These are phyloP conservation scores for Drosophila azteca DNA, from an alignment of 1,140 invertebrate species.

Conservation along the genomic window DNA sequence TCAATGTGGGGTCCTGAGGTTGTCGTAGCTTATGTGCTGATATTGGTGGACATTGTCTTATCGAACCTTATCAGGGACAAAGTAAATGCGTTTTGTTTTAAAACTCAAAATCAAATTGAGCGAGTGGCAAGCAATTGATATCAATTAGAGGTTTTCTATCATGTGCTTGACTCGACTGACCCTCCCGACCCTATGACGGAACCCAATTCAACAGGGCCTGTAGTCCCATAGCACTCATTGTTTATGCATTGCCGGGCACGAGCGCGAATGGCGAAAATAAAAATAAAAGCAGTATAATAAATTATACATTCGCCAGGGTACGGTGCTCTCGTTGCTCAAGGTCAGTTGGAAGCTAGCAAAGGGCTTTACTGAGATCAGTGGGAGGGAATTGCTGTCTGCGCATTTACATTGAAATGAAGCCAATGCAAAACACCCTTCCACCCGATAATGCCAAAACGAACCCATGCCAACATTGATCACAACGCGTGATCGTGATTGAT, in stretches of 20 bases:
- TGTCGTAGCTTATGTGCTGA: not conserved
- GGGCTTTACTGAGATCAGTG: not conserved
- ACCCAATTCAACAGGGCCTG: too few species aligned
- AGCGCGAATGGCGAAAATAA: slow-evolving; percentile 2
- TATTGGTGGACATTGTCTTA: not conserved
- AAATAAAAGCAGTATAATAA: slow-evolving; percentile 12
- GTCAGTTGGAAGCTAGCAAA: slow-evolving; percentile 23
- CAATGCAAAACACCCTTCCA: slow-evolving; percentile 11
- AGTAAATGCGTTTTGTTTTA: slow-evolving; percentile 2
- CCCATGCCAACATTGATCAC: slow-evolving; percentile 48
- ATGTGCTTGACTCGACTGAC: too few species aligned
- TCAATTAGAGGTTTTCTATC: not conserved
- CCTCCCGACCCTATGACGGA: too few species aligned
- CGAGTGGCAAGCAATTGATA: not conserved
- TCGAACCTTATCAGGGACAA: slow-evolving; percentile 13
- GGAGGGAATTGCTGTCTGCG: not conserved
- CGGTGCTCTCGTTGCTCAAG: not conserved
- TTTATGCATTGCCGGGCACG: slow-evolving; percentile 14
- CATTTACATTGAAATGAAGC: slow-evolving; percentile 41
- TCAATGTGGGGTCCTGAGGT: not conserved
- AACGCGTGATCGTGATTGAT: slow-evolving; percentile 56
- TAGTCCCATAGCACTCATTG: not conserved
- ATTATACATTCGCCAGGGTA: slow-evolving; percentile 20
- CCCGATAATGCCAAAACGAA: slow-evolving; percentile 12
- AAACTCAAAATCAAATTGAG: too few species aligned